phyloP scores from a whole-genome alignment of 1,140 invertebrate genomes.

The Trissolcus basalis region DNA sequence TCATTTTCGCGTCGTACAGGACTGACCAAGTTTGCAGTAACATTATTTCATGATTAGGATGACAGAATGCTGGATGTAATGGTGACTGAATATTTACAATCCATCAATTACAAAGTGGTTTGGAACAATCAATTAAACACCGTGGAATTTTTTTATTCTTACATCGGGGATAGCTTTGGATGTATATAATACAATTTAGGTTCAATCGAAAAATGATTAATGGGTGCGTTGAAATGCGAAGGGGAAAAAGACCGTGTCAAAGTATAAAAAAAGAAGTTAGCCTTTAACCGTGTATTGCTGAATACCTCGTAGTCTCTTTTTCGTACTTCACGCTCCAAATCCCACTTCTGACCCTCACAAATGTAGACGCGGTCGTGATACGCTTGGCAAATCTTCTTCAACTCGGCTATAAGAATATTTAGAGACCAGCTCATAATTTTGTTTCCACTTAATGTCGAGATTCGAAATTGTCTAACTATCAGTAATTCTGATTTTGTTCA shows the following conservation, averaged over 20 bases:
- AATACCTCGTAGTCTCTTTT: slow-evolving; percentile 98
- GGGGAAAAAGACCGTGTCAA: slow-evolving; percentile 44
- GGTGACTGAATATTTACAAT: slow-evolving; percentile 20
- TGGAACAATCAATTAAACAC: neutral
- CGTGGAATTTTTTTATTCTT: slow-evolving; percentile 4
- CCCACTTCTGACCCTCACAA: slow-evolving; percentile 99
- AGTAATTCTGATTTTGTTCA: neutral
- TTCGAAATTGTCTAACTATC: slow-evolving; percentile 21
- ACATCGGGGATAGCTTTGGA: neutral
- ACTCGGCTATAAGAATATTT: slow-evolving; percentile 82
- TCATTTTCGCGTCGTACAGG: slow-evolving; percentile 46
- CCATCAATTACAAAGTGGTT: neutral
- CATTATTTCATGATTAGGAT: slow-evolving; percentile 18
- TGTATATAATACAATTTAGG: slow-evolving; percentile 31
- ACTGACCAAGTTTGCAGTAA: slow-evolving; percentile 70
- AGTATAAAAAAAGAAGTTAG: slow-evolving; percentile 51
- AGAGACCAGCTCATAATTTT: slow-evolving; percentile 68
- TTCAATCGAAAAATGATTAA: slow-evolving; percentile 34
- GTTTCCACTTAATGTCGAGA: slow-evolving; percentile 21
- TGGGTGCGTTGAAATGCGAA: slow-evolving; percentile 19
- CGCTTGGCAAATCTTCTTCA: slow-evolving; percentile 93
- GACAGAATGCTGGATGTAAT: slow-evolving; percentile 21
- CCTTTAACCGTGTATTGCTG: slow-evolving; percentile 57
- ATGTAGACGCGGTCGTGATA: slow-evolving; percentile 96
- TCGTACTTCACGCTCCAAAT: slow-evolving; percentile 99